Evolutionary conservation across 2,888 invertebrate species (phyloP), one percentile per base, ranked within the genome.

Genomic region (Xestia ashworthii): DNA sequence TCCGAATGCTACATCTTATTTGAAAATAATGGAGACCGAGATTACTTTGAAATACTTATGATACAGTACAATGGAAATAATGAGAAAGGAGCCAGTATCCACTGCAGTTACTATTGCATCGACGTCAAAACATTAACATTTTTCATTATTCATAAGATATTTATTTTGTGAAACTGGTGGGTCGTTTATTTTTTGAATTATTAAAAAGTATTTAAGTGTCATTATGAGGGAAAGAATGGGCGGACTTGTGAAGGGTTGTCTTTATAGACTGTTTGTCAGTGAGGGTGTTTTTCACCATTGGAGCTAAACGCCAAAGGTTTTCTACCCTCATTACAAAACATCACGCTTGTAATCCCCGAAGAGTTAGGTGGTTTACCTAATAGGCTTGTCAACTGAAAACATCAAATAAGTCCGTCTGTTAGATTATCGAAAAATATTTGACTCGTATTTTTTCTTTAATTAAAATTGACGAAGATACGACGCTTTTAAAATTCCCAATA

Each of bases 41-140:
- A 75, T 73, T 81, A 76, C 86, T 81, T 79, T 84, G 72, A 77
- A 81, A 82, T 80, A 79, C 83, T 88, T 85, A 84, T 82, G 82
- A 89, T 81, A 82, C 84, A 84, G 79, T 60, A 89, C 83, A 89
- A 86, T 88, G 48, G 74, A 77, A 89, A 88, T 88, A 89, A 89
- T 88, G 84, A 88, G 88, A 82, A 76, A 55, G 70, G 50, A 78
- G 65, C 72, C 44, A 71, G 76, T 68, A 74, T 68, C 71, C 58
- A 67, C 41, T 75, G 76, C 80, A 75, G 74, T 83, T 75, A 81
- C 70, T 58, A 76, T 79, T 82, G 81, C 82, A 84, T 83, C 60
- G 78, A 89, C 65, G 76, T 81, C 72, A 69, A 19, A 58, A 78
- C 64, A 84, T 87, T 82, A 83, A 74, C 82, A 85, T 87, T 83